Percentiles rank a stretch among this genome's conserved stretches.
Conservation (phyloP, 2,113 vertebrate species). For the Mionectes macconnelli region DNA sequence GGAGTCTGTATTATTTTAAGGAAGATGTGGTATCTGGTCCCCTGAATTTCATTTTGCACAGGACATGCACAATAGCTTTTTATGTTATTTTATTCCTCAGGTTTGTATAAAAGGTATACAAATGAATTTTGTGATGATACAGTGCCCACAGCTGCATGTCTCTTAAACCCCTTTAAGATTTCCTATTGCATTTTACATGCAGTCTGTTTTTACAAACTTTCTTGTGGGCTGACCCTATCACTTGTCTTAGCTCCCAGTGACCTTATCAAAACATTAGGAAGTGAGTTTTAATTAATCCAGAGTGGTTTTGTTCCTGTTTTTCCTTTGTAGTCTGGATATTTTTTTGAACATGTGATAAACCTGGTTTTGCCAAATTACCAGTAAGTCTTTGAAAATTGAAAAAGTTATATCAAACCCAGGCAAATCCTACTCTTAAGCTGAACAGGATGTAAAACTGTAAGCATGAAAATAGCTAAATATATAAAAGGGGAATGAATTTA, state of each 20-base stretch:
- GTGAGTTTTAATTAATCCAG: neutral
- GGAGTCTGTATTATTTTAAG: conserved; percentile 69
- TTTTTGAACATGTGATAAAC: neutral
- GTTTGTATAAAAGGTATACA: conserved; percentile 24
- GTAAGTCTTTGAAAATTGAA: neutral
- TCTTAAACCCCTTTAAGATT: neutral
- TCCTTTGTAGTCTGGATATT: neutral
- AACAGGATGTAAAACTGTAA: neutral
- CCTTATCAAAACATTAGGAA: neutral
- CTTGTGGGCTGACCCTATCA: neutral
- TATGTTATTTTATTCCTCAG: conserved; percentile 72
- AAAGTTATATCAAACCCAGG: neutral
- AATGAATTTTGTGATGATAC: conserved; percentile 1
- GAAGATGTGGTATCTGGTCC: conserved; percentile 62
- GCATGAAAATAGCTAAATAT: neutral
- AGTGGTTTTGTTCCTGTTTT: neutral
- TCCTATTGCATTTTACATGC: neutral
- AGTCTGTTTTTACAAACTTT: neutral
- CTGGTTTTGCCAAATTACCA: neutral
- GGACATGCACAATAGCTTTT: conserved; percentile 74
- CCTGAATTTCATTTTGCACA: conserved; percentile 69
- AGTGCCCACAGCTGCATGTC: neutral
- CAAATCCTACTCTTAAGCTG: neutral
- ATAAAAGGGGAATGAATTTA: neutral
- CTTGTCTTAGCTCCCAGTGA: neutral